Base-by-base conservation (phyloP, 2,113 vertebrate genomes). In the Malurus cyaneus region DNA sequence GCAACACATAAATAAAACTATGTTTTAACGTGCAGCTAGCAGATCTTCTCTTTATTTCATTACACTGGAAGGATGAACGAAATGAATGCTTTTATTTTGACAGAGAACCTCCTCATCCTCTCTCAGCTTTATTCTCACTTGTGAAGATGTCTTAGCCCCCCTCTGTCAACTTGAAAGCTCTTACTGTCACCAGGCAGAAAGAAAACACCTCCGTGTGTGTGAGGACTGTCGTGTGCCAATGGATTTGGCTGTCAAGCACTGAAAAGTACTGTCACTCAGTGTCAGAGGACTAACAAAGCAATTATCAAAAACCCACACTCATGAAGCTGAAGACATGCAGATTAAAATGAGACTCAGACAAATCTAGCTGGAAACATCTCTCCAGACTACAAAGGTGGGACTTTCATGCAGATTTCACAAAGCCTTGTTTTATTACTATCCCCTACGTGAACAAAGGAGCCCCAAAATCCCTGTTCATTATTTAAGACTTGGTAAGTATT, bases 201-300 rank as follows among this genome's bases (percentile, higher is more conserved):
- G 94, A 97, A 98, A 97, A 96, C 95, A 96, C 91, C 96, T 97
- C 96, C 56, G 66, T 31, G 39, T 89, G 87, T 82, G 86, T 57
- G 74, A 97, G 92, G 96, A 97, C 94, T 97, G 92, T 95, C 62
- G 20, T 89, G 89, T 96, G 96, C 96, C 98, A 97, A 92, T 96
- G 97, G 97, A 98, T 97, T 97, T 97, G 96, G 95, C 97, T 98
- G 98, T 98, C 98, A 98, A 91, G 92, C 91, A 80, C 94, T 95
- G 94, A 95, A 96, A 97, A 98, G 96, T 74, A 89, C 97, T 97
- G 97, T 97, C 98, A 98, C 88, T 98, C 97, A 97, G 95, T 97
- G 97, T 97, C 97, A 98, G 77, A 96, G 93, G 88, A 97, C 96
- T 96, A 98, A 98, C 97, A 98, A 98, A 96, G 97, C 97, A 98